Percentiles rank a stretch among this genome's conserved stretches.
Evolutionary conservation across 2,797 vertebrate genomes (phyloP).

Genomic region (Glyptemys insculpta): DNA sequence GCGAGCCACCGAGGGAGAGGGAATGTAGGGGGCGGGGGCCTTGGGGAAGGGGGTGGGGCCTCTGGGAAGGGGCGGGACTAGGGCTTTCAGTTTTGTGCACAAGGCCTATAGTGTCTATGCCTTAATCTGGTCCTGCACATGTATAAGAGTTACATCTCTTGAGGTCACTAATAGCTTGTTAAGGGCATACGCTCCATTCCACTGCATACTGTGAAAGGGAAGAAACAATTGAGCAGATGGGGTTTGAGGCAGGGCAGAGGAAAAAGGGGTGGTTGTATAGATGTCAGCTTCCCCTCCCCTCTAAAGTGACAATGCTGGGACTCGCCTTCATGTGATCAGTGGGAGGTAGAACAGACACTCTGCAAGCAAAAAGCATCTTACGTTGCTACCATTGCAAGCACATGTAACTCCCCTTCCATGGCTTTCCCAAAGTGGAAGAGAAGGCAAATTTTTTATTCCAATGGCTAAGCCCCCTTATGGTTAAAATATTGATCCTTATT

Average conservation of each 20-base stretch:
- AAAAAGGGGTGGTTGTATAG: neutral
- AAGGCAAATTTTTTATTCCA: no score
- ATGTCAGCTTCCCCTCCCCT: neutral
- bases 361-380: neutral
- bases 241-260: neutral
- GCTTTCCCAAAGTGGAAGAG: neutral
- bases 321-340: neutral
- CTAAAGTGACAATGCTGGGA: neutral
- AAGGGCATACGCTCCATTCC: neutral
- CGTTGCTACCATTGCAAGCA: neutral
- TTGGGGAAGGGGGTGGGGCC: no score
- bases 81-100: no score
- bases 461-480: accelerated
- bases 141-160: neutral
- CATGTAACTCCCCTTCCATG: neutral
- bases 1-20: no score
- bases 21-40: no score
- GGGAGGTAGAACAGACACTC: neutral
- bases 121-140: neutral
- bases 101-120: neutral
- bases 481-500: neutral
- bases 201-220: neutral
- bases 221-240: neutral
- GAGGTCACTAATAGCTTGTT: neutral
- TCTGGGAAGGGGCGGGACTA: no score